These are phyloP conservation scores for Hippolais icterina DNA, from an alignment of 2,113 vertebrate genomes.

Conservation along the genomic window DNA sequence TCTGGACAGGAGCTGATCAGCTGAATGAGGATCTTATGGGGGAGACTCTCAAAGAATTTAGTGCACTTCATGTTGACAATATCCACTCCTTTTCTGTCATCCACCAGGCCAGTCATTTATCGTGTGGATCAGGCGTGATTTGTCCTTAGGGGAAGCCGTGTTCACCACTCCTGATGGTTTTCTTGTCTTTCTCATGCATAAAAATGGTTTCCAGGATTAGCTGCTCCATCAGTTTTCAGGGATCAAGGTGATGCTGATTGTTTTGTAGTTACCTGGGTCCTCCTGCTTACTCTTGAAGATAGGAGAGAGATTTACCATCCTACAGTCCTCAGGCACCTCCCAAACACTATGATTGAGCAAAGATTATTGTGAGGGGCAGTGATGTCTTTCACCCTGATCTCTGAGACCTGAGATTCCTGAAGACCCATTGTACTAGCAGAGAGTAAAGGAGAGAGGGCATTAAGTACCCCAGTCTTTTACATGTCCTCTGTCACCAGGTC, in stretches of 20 bases:
- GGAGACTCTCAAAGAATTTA: not conserved
- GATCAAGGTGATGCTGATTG: not conserved
- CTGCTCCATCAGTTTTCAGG: not conserved
- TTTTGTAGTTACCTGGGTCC: not conserved
- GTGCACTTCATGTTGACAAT: not conserved
- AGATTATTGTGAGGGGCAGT: not conserved
- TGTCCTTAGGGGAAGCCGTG: not conserved
- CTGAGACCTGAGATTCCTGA: not conserved
- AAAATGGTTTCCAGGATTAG: not conserved
- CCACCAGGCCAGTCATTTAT: not conserved
- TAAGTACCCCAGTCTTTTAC: not conserved
- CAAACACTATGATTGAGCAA: not conserved
- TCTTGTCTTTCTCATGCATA: not conserved
- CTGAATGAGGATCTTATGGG: not conserved
- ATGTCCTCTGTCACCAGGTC: not conserved
- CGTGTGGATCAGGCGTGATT: not conserved
- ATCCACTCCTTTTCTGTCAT: not conserved
- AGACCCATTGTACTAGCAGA: not conserved
- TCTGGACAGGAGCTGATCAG: not conserved
- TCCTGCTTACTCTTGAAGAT: not conserved
- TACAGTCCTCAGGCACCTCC: not conserved
- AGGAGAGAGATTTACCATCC: not conserved
- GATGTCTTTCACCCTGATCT: not conserved
- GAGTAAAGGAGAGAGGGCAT: not conserved
- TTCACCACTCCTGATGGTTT: not conserved